phyloP scores from a whole-genome alignment of 2,888 invertebrate species.

The Spisula solida region DNA sequence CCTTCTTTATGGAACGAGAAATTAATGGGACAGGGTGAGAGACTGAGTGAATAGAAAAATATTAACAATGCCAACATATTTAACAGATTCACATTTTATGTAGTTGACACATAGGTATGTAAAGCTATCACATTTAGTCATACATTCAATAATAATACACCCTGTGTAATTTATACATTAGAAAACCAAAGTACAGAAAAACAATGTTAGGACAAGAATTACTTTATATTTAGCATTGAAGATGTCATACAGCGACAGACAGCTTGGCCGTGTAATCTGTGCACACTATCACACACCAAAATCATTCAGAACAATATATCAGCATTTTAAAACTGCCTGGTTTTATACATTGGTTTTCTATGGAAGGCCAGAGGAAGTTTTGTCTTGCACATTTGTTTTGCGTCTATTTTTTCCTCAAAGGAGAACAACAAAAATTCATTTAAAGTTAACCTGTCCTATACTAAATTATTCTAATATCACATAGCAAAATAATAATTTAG shows the following conservation, averaged over 20 bases:
- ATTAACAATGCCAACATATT: background rate
- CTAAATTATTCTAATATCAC: slow-evolving; percentile 37
- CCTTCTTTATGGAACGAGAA: background rate
- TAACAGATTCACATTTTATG: background rate
- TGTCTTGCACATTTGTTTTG: background rate
- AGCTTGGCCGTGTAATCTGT: too few species aligned
- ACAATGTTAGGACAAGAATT: background rate
- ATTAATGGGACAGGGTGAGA: background rate
- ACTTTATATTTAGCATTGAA: too few species aligned
- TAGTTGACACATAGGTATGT: background rate
- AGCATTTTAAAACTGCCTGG: background rate
- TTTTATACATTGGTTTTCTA: background rate
- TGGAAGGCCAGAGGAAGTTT: background rate
- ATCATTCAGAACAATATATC: background rate
- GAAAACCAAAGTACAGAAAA: slow-evolving; percentile 9
- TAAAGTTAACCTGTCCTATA: background rate
- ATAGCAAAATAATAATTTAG: slow-evolving; percentile 30
- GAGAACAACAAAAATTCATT: background rate
- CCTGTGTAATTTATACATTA: slow-evolving; percentile 1
- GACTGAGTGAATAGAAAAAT: background rate
- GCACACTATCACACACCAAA: too few species aligned
- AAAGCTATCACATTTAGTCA: background rate
- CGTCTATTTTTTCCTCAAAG: background rate
- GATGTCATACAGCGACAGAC: too few species aligned
- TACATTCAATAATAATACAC: background rate